Evolutionary conservation across 2,113 vertebrate species (phyloP), one percentile per base, ranked within the genome.

Genomic region (Peucedramus taeniatus): DNA sequence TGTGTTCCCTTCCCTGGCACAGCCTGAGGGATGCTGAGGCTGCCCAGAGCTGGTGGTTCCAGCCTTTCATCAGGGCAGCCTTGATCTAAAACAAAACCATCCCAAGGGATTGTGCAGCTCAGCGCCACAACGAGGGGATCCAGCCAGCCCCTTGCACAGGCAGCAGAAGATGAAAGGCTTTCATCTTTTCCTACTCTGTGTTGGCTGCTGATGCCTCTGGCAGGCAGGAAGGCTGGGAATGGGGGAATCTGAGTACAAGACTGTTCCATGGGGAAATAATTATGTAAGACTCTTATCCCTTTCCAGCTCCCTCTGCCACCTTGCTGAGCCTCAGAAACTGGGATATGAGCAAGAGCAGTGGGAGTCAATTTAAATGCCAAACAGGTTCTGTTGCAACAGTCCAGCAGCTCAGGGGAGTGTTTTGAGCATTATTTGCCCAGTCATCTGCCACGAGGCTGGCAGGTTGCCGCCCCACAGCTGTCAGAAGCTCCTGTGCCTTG

Each of bases 111-210:
- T 20, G 3, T 4, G 4, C 26, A 39, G 44, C 39, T 24, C 8
- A 0, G 35, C 56, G 35, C 66, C 2, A 1, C 13, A 24, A 28
- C 0, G 0, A 42, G 42, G 40, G 35, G 40, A 70, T 33, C 18
- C n/a, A 50, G 35, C 12, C 57, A 76, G n/a, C 26, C 40, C n/a
- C 63, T 47, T 27, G 30, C 7, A 3, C 49, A 63, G 63, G 47
- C 63, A 77, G 40, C 63, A 61, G 49, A 1, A 53, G 30, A 11
- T 42, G 18, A 77, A 76, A 33, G 15, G 10, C 28, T 69, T 83
- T 8, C 23, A 28, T 61, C 31, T 70, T 49, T 63, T 20, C n/a
- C 39, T 40, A 7, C 17, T 24, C 39, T 37, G 3, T 69, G 40
- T 22, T 63, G 40, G 71, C 24, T 60, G 39, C 53, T 21, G 39